Evolutionary conservation across 2,888 invertebrate genomes (phyloP).

Genomic region (Polyommatus iphigenia): DNA sequence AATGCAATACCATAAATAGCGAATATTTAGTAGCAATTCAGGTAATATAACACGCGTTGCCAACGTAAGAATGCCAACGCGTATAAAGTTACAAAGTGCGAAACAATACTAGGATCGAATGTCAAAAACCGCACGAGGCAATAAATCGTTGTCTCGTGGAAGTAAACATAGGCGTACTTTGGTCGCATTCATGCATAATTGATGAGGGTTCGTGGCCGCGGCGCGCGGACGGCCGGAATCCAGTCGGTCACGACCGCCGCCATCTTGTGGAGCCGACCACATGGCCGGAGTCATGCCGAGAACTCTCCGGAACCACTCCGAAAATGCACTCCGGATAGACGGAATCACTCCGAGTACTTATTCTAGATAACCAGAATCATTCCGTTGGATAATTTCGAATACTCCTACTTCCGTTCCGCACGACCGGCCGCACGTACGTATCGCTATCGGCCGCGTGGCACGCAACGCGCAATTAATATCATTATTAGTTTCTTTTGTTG

Average conservation of each 20-base stretch:
- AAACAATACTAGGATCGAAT: constrained; percentile 56
- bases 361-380: constrained; percentile 48
- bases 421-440: constrained; percentile 57
- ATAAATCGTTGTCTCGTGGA: constrained; percentile 77
- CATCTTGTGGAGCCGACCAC: constrained; percentile 73
- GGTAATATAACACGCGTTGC: background rate
- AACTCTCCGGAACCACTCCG: constrained; percentile 49
- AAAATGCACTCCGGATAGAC: background rate
- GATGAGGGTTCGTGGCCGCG: constrained; percentile 65
- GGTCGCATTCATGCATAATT: constrained; percentile 79
- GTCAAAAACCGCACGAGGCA: constrained; percentile 77
- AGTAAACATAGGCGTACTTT: constrained; percentile 73
- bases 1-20: background rate
- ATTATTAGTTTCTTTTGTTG: constrained; percentile 75
- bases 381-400: constrained; percentile 35
- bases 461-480: constrained; percentile 69
- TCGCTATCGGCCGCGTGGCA: constrained; percentile 57
- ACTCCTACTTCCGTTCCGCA: constrained; percentile 55
- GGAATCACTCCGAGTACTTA: constrained; percentile 43
- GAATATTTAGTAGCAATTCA: background rate
- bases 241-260: constrained; percentile 77
- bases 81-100: constrained; percentile 12
- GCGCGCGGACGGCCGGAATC: constrained; percentile 74
- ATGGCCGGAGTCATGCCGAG: constrained; percentile 57
- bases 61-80: background rate